Base-by-base conservation (phyloP, 2,888 invertebrate species). In the Pelosia muscerda region DNA sequence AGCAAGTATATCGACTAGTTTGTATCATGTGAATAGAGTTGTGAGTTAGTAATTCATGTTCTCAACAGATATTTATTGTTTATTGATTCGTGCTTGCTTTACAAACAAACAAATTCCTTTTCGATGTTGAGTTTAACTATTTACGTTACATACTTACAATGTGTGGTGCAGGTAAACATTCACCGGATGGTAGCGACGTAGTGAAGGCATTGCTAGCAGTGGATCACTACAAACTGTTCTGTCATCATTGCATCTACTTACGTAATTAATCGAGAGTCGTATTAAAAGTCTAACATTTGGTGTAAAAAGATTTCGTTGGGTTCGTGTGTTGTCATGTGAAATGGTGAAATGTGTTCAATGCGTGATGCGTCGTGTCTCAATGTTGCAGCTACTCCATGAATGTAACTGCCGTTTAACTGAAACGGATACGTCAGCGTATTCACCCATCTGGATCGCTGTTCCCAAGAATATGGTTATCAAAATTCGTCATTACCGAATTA, bases 51-150 rank as follows among this genome's bases (percentile, higher is more conserved):
- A 71, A 77, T 75, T 74, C 72, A 78, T 75, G 77, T 77, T 83
- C 83, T 82, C 83, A 84, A 54, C 34, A 60, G 64, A 69, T 58
- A 76, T 77, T 77, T 76, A 75, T 82, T 83, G 81, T 81, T 76
- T 79, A 72, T 70, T 38, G 31, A 55, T 31, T 75, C 75, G 70
- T 79, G 70, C 68, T 83, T 86, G 82, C 79, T 81, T 75, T 83
- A 78, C 77, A 89, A 91, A 91, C 87, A 93, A 92, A 90, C 91
- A 89, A 90, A 92, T 92, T 88, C 91, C 88, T 86, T 85, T 80
- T 81, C 80, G 79, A 83, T 86, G 85, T 87, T 84, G 81, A 82
- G 81, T 82, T 87, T 88, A 84, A 87, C 88, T 92, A 91, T 92
- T 92, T 91, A 90, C 84, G 82, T 84, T 89, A 83, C 58, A 25